phyloP scores from a whole-genome alignment of 2,888 invertebrate genomes.

The Muschampia plurimacula region DNA sequence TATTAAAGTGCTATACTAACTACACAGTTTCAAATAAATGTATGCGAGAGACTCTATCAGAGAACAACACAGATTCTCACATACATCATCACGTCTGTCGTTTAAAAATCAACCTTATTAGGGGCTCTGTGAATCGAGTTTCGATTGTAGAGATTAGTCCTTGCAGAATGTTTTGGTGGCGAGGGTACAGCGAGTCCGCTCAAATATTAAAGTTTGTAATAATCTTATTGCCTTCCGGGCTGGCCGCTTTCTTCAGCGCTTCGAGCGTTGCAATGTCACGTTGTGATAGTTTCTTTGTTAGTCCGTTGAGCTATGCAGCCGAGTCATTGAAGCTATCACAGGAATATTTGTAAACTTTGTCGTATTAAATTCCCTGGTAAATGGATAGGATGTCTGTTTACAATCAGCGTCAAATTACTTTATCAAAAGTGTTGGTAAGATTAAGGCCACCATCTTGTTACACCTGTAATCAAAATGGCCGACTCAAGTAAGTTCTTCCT shows the following conservation, averaged over 20 bases:
- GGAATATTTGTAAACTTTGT: slow-evolving; percentile 4
- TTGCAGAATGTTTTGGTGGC: neutral
- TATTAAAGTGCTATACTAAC: slow-evolving; percentile 40
- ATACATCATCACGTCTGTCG: neutral
- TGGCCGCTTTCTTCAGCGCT: slow-evolving; percentile 24
- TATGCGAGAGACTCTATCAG: slow-evolving; percentile 28
- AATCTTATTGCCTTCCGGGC: slow-evolving; percentile 35
- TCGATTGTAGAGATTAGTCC: neutral
- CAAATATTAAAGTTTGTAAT: slow-evolving; percentile 38
- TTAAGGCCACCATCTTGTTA: neutral
- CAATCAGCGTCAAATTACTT: neutral
- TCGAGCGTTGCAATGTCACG: slow-evolving; percentile 22
- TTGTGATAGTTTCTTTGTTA: slow-evolving; percentile 30
- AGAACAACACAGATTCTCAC: slow-evolving; percentile 8
- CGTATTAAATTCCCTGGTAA: neutral
- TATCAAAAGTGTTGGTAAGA: neutral
- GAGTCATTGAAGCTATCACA: slow-evolving; percentile 5
- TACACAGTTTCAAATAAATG: slow-evolving; percentile 35
- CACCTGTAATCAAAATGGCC: neutral
- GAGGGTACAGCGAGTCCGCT: slow-evolving; percentile 17
- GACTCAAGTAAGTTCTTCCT: neutral
- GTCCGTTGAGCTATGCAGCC: slow-evolving; percentile 1
- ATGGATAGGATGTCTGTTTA: neutral
- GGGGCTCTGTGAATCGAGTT: neutral
- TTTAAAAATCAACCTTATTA: neutral